These are phyloP conservation scores for Zaprionus capensis DNA, from an alignment of 1,140 invertebrate species.

Conservation along the genomic window DNA sequence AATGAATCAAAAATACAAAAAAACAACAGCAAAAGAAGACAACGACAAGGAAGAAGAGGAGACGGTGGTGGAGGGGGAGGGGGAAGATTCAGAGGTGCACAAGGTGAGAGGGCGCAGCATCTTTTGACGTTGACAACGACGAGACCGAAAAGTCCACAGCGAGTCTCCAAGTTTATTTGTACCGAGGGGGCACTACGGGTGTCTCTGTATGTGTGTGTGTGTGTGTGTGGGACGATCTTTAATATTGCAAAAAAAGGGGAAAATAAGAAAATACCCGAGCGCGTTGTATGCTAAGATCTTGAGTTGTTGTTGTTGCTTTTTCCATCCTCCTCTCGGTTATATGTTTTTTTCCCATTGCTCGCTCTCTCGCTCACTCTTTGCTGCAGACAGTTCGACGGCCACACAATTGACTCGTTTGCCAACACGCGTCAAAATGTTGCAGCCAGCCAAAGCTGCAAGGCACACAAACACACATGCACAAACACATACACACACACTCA, in stretches of 20 bases:
- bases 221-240: constrained; percentile 68
- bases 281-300: constrained; percentile 25
- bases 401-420: constrained; percentile 74
- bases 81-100: constrained; percentile 4
- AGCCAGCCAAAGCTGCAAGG: constrained; percentile 33
- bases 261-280: constrained; percentile 13
- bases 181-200: constrained; percentile 62
- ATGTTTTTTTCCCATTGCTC: background rate
- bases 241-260: constrained; percentile 54
- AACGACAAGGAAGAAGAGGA: constrained; percentile 21
- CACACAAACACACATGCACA: constrained; percentile 18
- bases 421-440: constrained; percentile 66
- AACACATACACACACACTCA: background rate
- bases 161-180: constrained; percentile 7
- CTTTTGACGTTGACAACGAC: constrained; percentile 70
- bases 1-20: constrained; percentile 77
- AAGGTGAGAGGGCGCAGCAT: constrained; percentile 77
- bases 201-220: constrained; percentile 45
- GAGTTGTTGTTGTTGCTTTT: constrained; percentile 15
- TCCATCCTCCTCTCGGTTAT: constrained; percentile 8
- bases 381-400: constrained; percentile 65
- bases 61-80: constrained; percentile 15
- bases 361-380: constrained; percentile 1
- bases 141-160: constrained; percentile 31
- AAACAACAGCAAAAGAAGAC: constrained; percentile 33